Base-by-base conservation (phyloP, 2,113 vertebrate genomes). In the Trichechus manatus region DNA sequence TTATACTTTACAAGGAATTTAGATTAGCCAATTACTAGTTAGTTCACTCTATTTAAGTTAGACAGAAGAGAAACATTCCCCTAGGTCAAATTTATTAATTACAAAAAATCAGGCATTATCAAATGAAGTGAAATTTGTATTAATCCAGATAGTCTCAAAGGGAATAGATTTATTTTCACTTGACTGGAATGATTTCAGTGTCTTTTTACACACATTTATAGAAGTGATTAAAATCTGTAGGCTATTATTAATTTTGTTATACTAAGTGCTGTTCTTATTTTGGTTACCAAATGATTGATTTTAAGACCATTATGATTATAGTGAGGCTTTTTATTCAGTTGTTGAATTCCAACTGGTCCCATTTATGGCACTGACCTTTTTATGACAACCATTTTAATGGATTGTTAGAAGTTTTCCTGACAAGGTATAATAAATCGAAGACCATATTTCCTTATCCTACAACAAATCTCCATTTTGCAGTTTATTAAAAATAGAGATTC, bases 21-120 rank as follows among this genome's bases (percentile, higher is more conserved):
- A 80, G 56, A 84, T 56, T 33, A 80, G 53, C 89, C 93, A 91
- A 94, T 95, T 97, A 95, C 92, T 96, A 56, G 94, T 97, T 97
- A 97, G 75, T 89, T 84, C 50, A 84, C 9, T 80, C 89, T 80
- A 89, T 89, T 96, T 95, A 89, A 94, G 64, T 87, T 80, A 89
- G 87, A 91, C 61, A 91, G 87, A 93, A 94, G 23, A 44, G 31
- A 94, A 75, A 88, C 44, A 92, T 23, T 94, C 96, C 86, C 96
- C 86, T 79, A 89, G 93, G 94, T 66, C 63, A 53, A 77, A 87
- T 84, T 95, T 94, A 84, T 97, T 97, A 97, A 98, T 97, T 97
- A 97, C 74, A 96, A 98, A 97, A 97, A 98, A 96, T 97, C 96
- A 97, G 33, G 44, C 33, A 79, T 93, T 97, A 93, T 94, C 89